phyloP scores from a whole-genome alignment of 2,888 invertebrate species.

The Agriopis marginaria region DNA sequence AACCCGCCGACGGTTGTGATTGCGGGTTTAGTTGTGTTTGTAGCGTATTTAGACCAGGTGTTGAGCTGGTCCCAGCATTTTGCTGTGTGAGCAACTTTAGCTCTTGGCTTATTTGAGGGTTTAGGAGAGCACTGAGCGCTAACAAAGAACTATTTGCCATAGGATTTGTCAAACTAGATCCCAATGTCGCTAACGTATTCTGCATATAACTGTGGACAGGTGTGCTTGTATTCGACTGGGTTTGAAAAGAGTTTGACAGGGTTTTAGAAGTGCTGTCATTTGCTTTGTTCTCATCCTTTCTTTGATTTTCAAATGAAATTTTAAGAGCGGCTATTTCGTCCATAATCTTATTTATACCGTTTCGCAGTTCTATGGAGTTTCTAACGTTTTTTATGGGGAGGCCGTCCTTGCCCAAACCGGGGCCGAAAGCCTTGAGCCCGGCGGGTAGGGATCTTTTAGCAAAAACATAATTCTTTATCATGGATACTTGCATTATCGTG shows the following conservation, averaged over 20 bases:
- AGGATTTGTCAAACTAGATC: neutral
- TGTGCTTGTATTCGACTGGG: neutral
- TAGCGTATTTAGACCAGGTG: neutral
- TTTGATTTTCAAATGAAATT: neutral
- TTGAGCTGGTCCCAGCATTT: neutral
- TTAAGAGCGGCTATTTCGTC: constrained; percentile 32
- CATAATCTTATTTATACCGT: constrained; percentile 39
- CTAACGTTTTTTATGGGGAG: constrained; percentile 47
- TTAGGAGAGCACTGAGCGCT: constrained; percentile 11
- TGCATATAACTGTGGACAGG: neutral
- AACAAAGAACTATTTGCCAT: neutral
- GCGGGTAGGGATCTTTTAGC: constrained; percentile 15
- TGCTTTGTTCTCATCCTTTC: neutral
- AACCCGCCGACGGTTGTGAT: constrained; percentile 3
- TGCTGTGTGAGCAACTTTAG: constrained; percentile 15
- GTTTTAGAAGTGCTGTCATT: neutral
- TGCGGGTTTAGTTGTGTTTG: neutral
- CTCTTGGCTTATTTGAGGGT: constrained; percentile 15
- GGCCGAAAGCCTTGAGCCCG: constrained; percentile 39
- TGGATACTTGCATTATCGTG: constrained; percentile 34
- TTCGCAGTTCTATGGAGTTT: constrained; percentile 42
- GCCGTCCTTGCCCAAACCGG: constrained; percentile 88
- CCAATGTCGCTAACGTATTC: constrained; percentile 1
- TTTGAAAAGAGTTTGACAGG: neutral
- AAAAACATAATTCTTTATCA: constrained; percentile 29